phyloP scores from a whole-genome alignment of 1,140 invertebrate species.

The Pseudomyrmex pallidus region DNA sequence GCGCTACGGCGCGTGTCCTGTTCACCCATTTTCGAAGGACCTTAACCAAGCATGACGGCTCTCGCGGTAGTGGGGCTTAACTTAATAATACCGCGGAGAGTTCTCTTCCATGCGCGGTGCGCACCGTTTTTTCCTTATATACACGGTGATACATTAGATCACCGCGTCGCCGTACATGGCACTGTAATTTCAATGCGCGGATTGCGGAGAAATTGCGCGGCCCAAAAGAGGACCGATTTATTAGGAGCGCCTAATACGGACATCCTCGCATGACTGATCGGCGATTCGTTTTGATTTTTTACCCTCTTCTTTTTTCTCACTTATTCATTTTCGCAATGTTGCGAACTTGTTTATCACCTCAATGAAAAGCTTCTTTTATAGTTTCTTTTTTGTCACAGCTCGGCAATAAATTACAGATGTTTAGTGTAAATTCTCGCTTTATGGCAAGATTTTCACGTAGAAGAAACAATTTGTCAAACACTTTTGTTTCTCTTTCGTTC shows the following conservation, averaged over 20 bases:
- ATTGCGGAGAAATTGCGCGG: conserved; percentile 40
- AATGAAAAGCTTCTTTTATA: too few relatives aligned
- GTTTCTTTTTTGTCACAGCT: too few relatives aligned
- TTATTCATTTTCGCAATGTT: too few relatives aligned
- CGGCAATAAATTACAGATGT: too few relatives aligned
- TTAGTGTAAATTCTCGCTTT: too few relatives aligned
- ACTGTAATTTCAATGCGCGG: conserved; percentile 41
- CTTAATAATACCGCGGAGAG: conserved; percentile 21
- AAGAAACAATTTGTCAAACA: too few relatives aligned
- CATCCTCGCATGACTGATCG: conserved; percentile 19
- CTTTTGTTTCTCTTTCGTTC: too few relatives aligned
- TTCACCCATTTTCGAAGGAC: conserved; percentile 84
- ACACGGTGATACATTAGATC: conserved; percentile 51
- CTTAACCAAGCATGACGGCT: conserved; percentile 82
- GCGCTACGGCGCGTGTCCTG: conserved; percentile 79
- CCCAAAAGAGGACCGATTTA: conserved; percentile 47
- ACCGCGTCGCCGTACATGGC: conserved; percentile 39
- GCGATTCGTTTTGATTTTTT: conserved; percentile 24
- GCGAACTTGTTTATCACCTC: too few relatives aligned
- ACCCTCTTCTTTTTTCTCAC: not conserved
- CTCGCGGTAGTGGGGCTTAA: conserved; percentile 62
- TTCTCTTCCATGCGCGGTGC: conserved; percentile 14
- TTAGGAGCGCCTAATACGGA: conserved; percentile 48
- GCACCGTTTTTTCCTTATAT: conserved; percentile 49
- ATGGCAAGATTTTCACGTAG: too few relatives aligned